Conservation (phyloP, 1,140 invertebrate species). For the Listronotus oregonensis region DNA sequence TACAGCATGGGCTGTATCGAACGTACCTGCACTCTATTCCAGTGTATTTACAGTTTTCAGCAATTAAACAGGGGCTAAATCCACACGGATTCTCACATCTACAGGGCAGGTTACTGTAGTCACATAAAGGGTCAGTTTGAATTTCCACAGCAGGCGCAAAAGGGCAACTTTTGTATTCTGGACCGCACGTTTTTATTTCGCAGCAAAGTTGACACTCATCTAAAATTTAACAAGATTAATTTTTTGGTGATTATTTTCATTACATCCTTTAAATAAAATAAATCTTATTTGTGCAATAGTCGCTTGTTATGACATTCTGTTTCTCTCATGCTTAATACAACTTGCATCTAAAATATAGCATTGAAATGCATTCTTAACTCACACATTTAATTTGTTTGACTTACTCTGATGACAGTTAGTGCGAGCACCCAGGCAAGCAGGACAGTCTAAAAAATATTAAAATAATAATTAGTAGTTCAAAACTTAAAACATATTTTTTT, state of each 20-base stretch:
- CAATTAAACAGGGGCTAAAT: neutral
- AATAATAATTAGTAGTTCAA: neutral
- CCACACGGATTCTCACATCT: conserved; percentile 3
- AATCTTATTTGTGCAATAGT: no score
- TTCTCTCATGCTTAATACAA: no score
- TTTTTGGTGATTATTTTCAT: no score
- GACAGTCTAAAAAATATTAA: conserved; percentile 18
- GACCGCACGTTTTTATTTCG: conserved; percentile 24
- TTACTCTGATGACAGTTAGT: conserved; percentile 27
- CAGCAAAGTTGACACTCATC: conserved; percentile 22
- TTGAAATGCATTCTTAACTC: neutral
- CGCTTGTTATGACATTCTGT: no score
- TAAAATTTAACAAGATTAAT: neutral
- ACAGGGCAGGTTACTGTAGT: neutral
- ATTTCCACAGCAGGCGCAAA: conserved; percentile 6
- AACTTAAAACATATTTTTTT: neutral
- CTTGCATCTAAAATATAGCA: neutral
- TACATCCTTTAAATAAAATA: no score
- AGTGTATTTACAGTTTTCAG: conserved; percentile 6
- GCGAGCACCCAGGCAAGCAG: conserved; percentile 20
- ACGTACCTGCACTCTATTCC: conserved; percentile 17
- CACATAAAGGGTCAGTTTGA: conserved; percentile 25
- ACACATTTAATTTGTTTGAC: neutral
- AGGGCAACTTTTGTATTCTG: conserved; percentile 21
- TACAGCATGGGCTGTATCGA: no score